phyloP scores from a whole-genome alignment of 1,140 invertebrate species.

The Lucilia sericata region DNA sequence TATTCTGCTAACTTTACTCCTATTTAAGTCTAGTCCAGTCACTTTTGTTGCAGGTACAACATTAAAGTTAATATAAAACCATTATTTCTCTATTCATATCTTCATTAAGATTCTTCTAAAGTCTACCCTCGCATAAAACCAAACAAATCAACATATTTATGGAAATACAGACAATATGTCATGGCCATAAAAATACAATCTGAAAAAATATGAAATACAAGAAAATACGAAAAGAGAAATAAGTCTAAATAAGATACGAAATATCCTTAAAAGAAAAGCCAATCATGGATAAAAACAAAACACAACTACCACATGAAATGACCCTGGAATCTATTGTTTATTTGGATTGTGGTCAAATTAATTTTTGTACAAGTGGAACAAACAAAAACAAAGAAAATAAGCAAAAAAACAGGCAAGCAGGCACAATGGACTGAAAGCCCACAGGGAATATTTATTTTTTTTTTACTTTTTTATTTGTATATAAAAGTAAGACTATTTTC shows the following conservation, averaged over 20 bases:
- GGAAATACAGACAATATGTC: background rate
- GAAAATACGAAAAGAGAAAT: background rate
- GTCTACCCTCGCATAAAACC: too few species aligned
- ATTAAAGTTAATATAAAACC: too few species aligned
- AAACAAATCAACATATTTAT: too few species aligned
- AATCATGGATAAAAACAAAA: conserved; percentile 21
- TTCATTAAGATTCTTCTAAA: too few species aligned
- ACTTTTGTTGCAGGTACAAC: too few species aligned
- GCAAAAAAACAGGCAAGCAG: background rate
- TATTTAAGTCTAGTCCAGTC: too few species aligned
- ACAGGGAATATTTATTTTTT: too few species aligned
- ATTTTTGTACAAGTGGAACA: background rate
- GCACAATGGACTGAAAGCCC: too few species aligned
- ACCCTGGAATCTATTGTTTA: conserved; percentile 20
- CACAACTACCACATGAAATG: background rate
- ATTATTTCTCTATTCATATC: too few species aligned
- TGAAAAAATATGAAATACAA: background rate
- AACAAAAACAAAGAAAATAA: background rate
- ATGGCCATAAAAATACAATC: background rate
- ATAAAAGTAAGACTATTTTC: too few species aligned
- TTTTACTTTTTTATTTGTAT: too few species aligned
- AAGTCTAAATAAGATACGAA: background rate
- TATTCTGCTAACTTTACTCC: too few species aligned
- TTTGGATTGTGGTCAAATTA: conserved; percentile 11
- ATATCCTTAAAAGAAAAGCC: background rate